Evolutionary conservation across 2,113 vertebrate genomes (phyloP).

Genomic region (Candoia aspera): DNA sequence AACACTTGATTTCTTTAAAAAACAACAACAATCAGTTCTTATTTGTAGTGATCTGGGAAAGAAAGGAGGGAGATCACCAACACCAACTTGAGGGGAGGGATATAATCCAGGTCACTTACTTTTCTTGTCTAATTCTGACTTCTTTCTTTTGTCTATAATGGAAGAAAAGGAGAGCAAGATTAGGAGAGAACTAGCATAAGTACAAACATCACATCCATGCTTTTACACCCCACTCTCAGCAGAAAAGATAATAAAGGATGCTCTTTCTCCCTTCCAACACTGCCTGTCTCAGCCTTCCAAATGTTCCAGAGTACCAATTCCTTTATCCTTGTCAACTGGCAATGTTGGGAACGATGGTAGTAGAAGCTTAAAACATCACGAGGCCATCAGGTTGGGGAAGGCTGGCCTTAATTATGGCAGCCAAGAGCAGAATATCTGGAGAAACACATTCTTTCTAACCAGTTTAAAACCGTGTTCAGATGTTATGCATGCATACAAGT

Average conservation of each 20-base stretch:
- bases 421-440: neutral
- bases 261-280: neutral
- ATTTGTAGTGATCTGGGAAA: constrained; percentile 48
- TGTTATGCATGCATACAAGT: neutral
- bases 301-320: neutral
- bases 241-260: neutral
- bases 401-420: neutral
- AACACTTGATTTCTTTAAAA: constrained; percentile 44
- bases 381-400: neutral
- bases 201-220: neutral
- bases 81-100: constrained; percentile 53
- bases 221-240: neutral
- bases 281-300: neutral
- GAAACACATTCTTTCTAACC: neutral
- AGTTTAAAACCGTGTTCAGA: neutral
- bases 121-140: constrained; percentile 87
- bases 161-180: constrained; percentile 65
- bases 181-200: constrained; percentile 41
- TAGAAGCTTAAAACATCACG: neutral
- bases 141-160: constrained; percentile 92
- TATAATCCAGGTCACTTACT: constrained; percentile 82
- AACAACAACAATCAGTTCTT: constrained; percentile 47
- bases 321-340: neutral
- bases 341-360: neutral
- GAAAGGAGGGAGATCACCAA: constrained; percentile 54